A percentile compares a stretch with the other conserved stretches of the same genome.
phyloP scores from a whole-genome alignment of 2,888 invertebrate genomes.

The Bombylius major region DNA sequence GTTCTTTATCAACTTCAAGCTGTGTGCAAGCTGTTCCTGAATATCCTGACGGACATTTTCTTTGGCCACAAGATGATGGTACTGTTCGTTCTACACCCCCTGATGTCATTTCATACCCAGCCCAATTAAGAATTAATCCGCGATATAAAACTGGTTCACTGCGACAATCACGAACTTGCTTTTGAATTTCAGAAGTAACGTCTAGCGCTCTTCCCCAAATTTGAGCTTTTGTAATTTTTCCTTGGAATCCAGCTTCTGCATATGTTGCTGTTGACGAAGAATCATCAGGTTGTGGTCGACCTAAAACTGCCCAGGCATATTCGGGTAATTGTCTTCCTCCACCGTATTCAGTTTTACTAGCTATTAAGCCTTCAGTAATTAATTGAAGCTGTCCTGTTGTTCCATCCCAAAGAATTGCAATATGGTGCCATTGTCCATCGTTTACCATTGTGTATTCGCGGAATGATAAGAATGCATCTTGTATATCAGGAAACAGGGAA shows the following conservation, averaged over 20 bases:
- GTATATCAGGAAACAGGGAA: constrained; percentile 74
- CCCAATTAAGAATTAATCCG: constrained; percentile 80
- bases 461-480: constrained; percentile 82
- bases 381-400: constrained; percentile 76
- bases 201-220: constrained; percentile 87
- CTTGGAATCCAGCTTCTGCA: constrained; percentile 88
- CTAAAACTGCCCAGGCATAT: constrained; percentile 84
- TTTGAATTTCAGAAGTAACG: constrained; percentile 83
- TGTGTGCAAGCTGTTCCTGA: constrained; percentile 75
- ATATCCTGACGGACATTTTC: constrained; percentile 79
- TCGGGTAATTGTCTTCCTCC: constrained; percentile 71
- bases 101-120: constrained; percentile 77
- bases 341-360: constrained; percentile 83
- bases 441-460: constrained; percentile 86
- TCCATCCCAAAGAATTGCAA: constrained; percentile 91
- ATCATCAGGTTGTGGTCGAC: constrained; percentile 72
- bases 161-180: constrained; percentile 84
- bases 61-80: constrained; percentile 83
- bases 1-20: constrained; percentile 68
- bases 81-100: constrained; percentile 86
- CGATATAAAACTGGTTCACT: constrained; percentile 83
- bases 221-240: constrained; percentile 86
- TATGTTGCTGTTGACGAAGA: constrained; percentile 43
- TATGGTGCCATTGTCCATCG: constrained; percentile 94
- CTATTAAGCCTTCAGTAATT: constrained; percentile 91